Evolutionary conservation across 2,797 vertebrate species (phyloP).

Genomic region (Lophotriccus pileatus): DNA sequence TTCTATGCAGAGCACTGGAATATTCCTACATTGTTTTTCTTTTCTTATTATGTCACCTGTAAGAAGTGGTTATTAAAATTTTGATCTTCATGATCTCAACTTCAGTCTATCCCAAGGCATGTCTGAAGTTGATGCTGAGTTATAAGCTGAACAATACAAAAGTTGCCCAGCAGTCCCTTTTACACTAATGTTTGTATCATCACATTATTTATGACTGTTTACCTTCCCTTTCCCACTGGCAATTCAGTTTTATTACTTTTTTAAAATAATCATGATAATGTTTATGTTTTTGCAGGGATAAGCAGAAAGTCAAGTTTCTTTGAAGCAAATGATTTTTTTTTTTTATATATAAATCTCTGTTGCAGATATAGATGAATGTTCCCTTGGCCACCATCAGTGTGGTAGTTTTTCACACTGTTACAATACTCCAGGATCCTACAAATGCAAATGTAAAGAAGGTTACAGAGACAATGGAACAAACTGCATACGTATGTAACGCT

Average conservation of each 20-base stretch:
- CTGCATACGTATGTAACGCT: slow-evolving; percentile 86
- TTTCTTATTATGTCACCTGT: not conserved
- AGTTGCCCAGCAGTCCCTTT: not conserved
- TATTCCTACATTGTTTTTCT: not conserved
- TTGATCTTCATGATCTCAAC: not conserved
- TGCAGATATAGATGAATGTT: slow-evolving; percentile 94
- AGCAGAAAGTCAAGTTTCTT: not conserved
- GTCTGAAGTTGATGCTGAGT: not conserved
- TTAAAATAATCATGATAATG: not conserved
- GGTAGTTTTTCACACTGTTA: slow-evolving; percentile 86
- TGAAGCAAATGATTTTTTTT: not conserved
- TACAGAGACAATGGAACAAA: slow-evolving; percentile 86
- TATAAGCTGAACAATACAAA: not conserved
- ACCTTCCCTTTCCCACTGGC: not conserved
- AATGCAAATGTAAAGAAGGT: slow-evolving; percentile 93
- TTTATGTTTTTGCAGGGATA: not conserved
- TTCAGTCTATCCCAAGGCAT: not conserved
- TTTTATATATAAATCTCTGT: not conserved
- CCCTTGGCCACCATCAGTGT: slow-evolving; percentile 85
- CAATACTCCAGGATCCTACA: slow-evolving; percentile 94
- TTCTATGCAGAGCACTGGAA: not conserved
- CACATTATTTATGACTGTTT: not conserved
- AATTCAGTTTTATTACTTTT: not conserved
- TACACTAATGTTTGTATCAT: not conserved
- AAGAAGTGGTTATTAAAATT: not conserved